A percentile compares a stretch with the other conserved stretches of the same genome.
These are phyloP conservation scores for Holothuria leucospilota DNA, from an alignment of 53 echinoderm and acorn worm genomes.

Conservation along the genomic window DNA sequence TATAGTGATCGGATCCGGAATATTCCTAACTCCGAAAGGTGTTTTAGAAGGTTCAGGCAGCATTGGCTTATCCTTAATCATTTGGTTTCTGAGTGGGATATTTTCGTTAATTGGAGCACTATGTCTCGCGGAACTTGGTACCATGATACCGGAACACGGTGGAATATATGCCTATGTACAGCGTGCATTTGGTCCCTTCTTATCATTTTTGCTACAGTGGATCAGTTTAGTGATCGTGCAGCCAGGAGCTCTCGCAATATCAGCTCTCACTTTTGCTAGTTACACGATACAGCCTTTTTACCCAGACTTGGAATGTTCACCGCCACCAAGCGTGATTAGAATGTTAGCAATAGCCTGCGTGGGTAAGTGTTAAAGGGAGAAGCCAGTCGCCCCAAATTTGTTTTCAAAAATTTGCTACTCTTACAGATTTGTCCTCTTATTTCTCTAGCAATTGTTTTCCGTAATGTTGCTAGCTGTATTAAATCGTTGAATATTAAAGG, in stretches of 20 bases:
- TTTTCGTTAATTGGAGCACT: conserved; percentile 85
- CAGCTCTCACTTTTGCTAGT: conserved; percentile 77
- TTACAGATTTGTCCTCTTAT: too few relatives aligned
- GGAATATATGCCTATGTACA: conserved; percentile 83
- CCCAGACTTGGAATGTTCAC: conserved; percentile 71
- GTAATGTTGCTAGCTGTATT: too few relatives aligned
- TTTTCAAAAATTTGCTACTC: too few relatives aligned
- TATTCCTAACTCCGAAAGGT: conserved; percentile 89
- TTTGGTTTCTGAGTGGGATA: conserved; percentile 81
- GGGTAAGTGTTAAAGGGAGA: conserved; percentile 63
- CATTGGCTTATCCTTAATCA: conserved; percentile 77
- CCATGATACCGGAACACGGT: conserved; percentile 78
- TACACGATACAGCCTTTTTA: conserved; percentile 85
- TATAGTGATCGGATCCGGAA: conserved; percentile 91
- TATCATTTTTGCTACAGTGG: conserved; percentile 83
- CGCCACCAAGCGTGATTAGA: conserved; percentile 54
- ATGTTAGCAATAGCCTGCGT: conserved; percentile 68
- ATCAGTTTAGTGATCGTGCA: conserved; percentile 70
- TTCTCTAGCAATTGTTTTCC: too few relatives aligned
- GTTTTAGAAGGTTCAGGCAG: conserved; percentile 81
- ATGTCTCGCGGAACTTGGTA: conserved; percentile 86
- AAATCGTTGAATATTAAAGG: too few relatives aligned
- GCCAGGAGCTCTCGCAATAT: conserved; percentile 73
- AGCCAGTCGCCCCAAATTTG: too few relatives aligned
- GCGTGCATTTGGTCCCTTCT: conserved; percentile 76